A percentile compares a stretch with the other conserved stretches of the same genome.
Conservation (phyloP, 2,888 invertebrate species). For the Lumbricus terrestris region DNA sequence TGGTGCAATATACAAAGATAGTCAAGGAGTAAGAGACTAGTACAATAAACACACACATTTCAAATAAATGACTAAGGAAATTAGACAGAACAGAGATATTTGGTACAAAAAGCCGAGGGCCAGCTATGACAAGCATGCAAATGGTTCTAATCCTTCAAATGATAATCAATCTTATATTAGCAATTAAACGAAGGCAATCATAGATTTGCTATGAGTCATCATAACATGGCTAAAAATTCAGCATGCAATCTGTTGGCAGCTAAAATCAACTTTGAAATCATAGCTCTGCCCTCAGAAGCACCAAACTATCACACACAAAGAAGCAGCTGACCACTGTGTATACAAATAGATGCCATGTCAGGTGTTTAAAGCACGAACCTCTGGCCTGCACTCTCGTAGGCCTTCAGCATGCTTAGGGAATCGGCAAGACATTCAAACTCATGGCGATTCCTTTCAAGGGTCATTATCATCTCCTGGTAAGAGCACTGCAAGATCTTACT, state of each 20-base stretch:
- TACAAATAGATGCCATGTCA: not conserved
- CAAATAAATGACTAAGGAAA: not conserved
- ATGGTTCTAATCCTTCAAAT: not conserved
- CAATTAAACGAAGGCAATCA: not conserved
- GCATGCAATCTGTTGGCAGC: not conserved
- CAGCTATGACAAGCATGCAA: not conserved
- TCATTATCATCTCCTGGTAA: conserved; percentile 10
- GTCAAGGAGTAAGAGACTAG: not conserved
- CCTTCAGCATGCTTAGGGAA: not conserved
- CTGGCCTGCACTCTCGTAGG: conserved; percentile 7
- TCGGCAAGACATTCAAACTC: conserved; percentile 18
- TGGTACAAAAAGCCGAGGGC: conserved; percentile 5
- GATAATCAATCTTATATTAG: not conserved
- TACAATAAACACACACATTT: not conserved
- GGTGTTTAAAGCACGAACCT: conserved; percentile 7
- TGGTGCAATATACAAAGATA: not conserved
- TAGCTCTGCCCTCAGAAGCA: conserved; percentile 12
- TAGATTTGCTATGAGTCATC: not conserved
- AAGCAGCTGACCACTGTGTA: conserved; percentile 5
- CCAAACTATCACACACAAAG: not conserved
- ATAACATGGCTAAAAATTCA: not conserved
- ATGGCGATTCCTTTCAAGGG: conserved; percentile 8
- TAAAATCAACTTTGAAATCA: not conserved
- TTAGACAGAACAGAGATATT: not conserved
- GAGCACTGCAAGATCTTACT: not conserved